phyloP scores from a whole-genome alignment of 2,888 invertebrate genomes.

The Macropis europaea region DNA sequence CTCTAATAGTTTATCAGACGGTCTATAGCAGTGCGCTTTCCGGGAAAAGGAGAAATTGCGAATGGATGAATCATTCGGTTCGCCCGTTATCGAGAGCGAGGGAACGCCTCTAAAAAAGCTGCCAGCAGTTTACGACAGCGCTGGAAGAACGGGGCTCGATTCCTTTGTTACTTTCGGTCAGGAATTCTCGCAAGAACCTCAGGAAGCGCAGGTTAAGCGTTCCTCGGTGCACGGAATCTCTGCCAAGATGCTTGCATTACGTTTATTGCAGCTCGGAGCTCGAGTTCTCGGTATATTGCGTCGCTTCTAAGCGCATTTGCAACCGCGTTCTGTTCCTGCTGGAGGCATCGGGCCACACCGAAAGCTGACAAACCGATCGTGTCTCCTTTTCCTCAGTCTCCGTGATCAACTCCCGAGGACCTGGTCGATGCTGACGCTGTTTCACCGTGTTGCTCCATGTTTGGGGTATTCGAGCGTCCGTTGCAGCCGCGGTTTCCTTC shows the following conservation, averaged over 20 bases:
- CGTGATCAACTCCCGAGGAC: too few species aligned
- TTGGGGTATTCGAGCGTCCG: not conserved
- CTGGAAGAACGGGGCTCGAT: slow-evolving; percentile 15
- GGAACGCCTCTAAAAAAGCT: too few species aligned
- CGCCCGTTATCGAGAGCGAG: too few species aligned
- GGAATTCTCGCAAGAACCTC: slow-evolving; percentile 48
- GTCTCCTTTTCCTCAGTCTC: not conserved
- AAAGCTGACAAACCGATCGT: slow-evolving; percentile 39
- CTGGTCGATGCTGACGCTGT: too few species aligned
- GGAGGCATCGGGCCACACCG: too few species aligned
- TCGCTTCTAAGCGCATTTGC: slow-evolving; percentile 61
- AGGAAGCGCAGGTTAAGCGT: slow-evolving; percentile 48
- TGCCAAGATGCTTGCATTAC: slow-evolving; percentile 56
- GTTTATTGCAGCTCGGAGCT: slow-evolving; percentile 54
- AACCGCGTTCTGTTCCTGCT: slow-evolving; percentile 42
- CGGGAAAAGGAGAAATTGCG: not conserved
- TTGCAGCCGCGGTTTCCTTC: not conserved
- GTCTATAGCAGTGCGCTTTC: too few species aligned
- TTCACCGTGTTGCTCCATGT: too few species aligned
- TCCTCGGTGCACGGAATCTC: slow-evolving; percentile 44
- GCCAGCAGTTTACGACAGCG: slow-evolving; percentile 18
- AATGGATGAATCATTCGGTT: too few species aligned
- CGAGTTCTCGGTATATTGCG: slow-evolving; percentile 54
- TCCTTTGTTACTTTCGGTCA: slow-evolving; percentile 39
- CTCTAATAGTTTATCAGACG: too few species aligned